These are phyloP conservation scores for Carcharodon carcharias DNA, from an alignment of 2,797 vertebrate genomes.

Conservation along the genomic window DNA sequence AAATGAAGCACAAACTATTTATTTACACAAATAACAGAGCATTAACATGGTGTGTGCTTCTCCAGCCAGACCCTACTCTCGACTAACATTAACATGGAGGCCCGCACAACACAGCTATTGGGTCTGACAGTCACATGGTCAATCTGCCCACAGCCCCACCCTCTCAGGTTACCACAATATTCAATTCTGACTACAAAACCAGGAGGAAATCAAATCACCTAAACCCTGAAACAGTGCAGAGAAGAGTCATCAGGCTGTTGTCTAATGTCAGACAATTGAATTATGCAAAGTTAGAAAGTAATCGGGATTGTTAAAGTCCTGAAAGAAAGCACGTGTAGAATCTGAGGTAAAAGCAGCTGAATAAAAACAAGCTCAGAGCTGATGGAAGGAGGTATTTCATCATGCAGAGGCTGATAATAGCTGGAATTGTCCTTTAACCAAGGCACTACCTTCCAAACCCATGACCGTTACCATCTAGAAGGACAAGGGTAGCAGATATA, in stretches of 20 bases:
- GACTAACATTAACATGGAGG: too few species aligned
- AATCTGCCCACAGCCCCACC: too few species aligned
- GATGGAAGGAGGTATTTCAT: not conserved
- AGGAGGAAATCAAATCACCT: not conserved
- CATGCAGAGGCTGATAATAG: not conserved
- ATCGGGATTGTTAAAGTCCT: not conserved
- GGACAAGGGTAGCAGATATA: too few species aligned
- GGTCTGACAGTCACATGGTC: too few species aligned
- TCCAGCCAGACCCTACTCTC: too few species aligned
- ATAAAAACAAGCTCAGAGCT: not conserved
- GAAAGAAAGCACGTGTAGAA: not conserved
- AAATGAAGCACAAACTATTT: too few species aligned
- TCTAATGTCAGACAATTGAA: not conserved
- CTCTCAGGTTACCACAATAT: too few species aligned
- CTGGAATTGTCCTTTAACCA: not conserved
- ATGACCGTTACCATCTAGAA: too few species aligned
- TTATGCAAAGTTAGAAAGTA: not conserved
- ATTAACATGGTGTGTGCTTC: too few species aligned
- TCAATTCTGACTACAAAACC: not conserved
- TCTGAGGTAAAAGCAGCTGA: not conserved
- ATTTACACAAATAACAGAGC: too few species aligned
- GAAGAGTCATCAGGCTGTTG: not conserved
- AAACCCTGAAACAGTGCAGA: not conserved
- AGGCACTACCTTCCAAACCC: too few species aligned
- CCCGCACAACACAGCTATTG: too few species aligned